Percentiles rank a stretch among this genome's conserved stretches.
Evolutionary conservation across 2,797 vertebrate genomes (phyloP).

Genomic region (Mus minutoides): DNA sequence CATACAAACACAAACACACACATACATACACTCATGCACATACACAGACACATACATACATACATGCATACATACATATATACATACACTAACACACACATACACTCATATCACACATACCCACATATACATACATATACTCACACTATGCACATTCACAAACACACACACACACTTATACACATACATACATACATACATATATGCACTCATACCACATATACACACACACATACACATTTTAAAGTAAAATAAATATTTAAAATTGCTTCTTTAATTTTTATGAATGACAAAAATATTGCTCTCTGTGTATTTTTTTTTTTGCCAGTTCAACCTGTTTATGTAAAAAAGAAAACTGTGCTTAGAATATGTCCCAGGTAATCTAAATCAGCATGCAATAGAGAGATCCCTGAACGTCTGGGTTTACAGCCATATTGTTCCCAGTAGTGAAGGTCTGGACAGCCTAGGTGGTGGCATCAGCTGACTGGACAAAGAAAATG

Average conservation of each 20-base stretch:
- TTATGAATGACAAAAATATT: neutral
- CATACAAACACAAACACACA: neutral
- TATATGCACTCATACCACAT: neutral
- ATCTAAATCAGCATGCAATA: neutral
- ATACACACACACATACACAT: neutral
- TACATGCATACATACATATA: neutral
- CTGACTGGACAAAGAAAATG: neutral
- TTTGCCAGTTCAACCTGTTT: neutral
- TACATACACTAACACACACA: neutral
- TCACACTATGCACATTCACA: neutral
- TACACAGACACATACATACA: neutral
- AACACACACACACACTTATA: neutral
- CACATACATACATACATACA: neutral
- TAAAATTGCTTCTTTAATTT: slow-evolving; percentile 2
- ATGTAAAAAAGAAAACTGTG: neutral
- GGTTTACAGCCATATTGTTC: neutral
- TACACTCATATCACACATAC: neutral
- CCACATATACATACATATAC: neutral
- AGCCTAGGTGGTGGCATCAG: neutral
- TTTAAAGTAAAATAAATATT: neutral
- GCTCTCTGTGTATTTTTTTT: neutral
- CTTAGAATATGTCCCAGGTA: neutral
- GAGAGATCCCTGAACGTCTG: neutral
- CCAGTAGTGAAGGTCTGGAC: neutral
- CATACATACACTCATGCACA: rapidly evolving